Conservation (phyloP, 2,113 vertebrate species). For the Nanorana parkeri region DNA sequence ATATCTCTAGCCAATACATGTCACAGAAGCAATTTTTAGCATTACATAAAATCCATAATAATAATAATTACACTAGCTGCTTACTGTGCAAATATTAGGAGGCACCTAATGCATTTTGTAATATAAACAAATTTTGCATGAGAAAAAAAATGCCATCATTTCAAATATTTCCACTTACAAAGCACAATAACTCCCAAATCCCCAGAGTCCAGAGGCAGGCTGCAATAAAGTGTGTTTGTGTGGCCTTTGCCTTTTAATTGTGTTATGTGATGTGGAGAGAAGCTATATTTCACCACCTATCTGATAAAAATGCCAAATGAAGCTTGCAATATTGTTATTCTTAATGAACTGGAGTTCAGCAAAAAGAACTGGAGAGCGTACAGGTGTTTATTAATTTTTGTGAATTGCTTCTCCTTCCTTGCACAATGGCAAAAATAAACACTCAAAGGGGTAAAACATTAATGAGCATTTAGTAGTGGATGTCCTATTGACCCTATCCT, state of each 20-base stretch:
- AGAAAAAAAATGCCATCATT: conserved; percentile 14
- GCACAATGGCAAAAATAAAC: too few species aligned
- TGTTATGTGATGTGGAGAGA: conserved; percentile 12
- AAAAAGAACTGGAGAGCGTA: background rate
- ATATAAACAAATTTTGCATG: background rate
- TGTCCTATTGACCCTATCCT: too few species aligned
- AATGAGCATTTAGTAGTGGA: too few species aligned
- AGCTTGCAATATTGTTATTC: conserved; percentile 5
- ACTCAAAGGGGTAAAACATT: too few species aligned
- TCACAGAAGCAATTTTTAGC: conserved; percentile 3
- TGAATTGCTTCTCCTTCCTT: too few species aligned
- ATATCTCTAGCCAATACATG: background rate
- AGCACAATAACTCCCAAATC: conserved; percentile 9
- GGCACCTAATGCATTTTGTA: background rate
- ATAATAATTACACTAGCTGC: conserved; percentile 33
- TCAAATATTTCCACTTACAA: conserved; percentile 33
- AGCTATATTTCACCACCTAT: conserved; percentile 5
- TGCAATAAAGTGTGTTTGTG: conserved; percentile 19
- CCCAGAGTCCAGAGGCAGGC: conserved; percentile 2
- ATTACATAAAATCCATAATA: conserved; percentile 25
- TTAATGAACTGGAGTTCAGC: conserved; percentile 25
- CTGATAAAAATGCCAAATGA: conserved; percentile 27
- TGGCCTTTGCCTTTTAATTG: conserved; percentile 33
- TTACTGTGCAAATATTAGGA: background rate
- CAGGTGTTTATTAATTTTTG: background rate